Conservation (phyloP, 2,888 invertebrate genomes). For the Physocephala rufipes region DNA sequence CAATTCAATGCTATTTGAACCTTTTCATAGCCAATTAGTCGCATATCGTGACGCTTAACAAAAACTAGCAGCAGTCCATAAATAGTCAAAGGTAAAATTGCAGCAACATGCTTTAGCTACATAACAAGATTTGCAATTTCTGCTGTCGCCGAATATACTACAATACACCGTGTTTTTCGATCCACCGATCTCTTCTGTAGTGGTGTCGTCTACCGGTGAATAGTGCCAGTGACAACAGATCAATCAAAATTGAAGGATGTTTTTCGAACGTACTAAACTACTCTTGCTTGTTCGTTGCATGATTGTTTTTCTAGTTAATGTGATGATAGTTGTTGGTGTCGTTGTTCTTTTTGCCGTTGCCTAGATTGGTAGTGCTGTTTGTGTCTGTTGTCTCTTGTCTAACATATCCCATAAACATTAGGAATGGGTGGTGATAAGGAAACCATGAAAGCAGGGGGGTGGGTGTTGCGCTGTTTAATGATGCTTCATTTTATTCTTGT, state of each 20-base stretch:
- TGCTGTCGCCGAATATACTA: constrained; percentile 1
- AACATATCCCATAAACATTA: not conserved
- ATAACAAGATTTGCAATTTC: constrained; percentile 18
- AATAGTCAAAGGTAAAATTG: constrained; percentile 50
- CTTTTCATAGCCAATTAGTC: constrained; percentile 52
- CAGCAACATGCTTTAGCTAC: constrained; percentile 38
- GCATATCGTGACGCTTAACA: constrained; percentile 49
- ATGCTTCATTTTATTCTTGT: not conserved
- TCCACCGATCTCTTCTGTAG: not conserved
- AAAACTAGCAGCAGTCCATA: constrained; percentile 49
- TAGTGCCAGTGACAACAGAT: constrained; percentile 31
- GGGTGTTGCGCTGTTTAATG: not conserved
- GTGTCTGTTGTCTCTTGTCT: not conserved
- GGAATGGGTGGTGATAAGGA: not conserved
- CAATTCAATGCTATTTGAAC: constrained; percentile 50
- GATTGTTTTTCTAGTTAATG: not conserved
- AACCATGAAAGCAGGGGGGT: not conserved
- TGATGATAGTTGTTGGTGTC: not conserved
- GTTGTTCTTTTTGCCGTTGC: not conserved
- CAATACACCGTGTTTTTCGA: not conserved
- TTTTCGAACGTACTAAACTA: not conserved
- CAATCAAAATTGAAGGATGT: constrained; percentile 17
- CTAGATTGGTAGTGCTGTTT: not conserved
- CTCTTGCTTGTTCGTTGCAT: not conserved
- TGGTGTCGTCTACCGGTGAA: constrained; percentile 12